Evolutionary conservation across 2,797 vertebrate genomes (phyloP), one percentile per base, ranked within the genome.

Genomic region (Bucorvus abyssinicus): DNA sequence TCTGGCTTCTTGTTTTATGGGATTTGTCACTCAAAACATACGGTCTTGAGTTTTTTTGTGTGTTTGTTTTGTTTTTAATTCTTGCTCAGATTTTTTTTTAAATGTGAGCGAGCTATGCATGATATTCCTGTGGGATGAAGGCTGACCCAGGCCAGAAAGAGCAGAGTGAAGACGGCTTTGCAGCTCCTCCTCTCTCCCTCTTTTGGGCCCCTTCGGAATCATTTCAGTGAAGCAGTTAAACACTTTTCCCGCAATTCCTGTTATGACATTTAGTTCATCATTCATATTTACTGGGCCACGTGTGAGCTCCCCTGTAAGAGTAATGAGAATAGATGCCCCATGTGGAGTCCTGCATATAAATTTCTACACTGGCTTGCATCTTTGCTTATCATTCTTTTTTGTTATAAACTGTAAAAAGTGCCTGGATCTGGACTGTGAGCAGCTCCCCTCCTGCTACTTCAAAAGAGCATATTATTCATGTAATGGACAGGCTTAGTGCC

Each of bases 391-490:
- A 10, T 89, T 92, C 57, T 45, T 83, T 52, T 93, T 73, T 67
- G 38, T 70, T 87, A 50, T 55, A 64, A 87, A 74, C 42, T 80
- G 56, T 57, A 90, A 87, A 88, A 91, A 93, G 17, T 89, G 86
- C 84, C 85, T 88, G 85, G 69, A 70, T 84, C 76, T 90, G 56
- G 63, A 82, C 21, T 91, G 71, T 63, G 69, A 82, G 71, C 84
- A 47, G 68, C 83, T 95, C 55, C 94, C 95, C 93, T 96, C 94
- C 95, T 90, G 81, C 92, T 94, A 93, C 91, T 96, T 97, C 93
- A 95, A 94, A 97, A 95, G 95, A 90, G 42, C 34, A 74, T 93
- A 93, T 97, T 96, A 96, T 91, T 96, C 84, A 93, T 90, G 78
- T 93, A 95, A 95, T 95, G 91, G 96, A 87, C 75, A 94, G 84